Base-by-base conservation (phyloP, 2,797 vertebrate species). In the Chrosomus eos region DNA sequence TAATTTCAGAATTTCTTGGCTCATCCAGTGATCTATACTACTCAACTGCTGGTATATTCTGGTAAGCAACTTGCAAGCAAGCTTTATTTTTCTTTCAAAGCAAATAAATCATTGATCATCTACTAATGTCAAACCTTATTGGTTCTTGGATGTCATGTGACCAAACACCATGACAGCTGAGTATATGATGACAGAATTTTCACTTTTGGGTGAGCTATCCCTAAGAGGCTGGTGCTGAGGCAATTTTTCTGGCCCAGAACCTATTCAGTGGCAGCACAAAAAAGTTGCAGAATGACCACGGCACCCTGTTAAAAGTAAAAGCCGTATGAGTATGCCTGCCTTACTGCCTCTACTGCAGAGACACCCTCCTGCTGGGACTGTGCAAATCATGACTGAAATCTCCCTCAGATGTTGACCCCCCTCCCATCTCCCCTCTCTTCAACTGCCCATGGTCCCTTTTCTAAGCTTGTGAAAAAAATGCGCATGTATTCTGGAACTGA, bases 401-500 rank as follows among this genome's bases (percentile, higher is more conserved):
- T 71, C 28, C 31, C 21, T 55, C 18, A 7, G 28, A 51, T 64
- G 55, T 51, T 9, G 4, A 33, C 28, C 10, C 21, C 36, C 19
- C 62, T 18, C 7, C 40, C 10, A 28, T 28, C 23, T 21, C 26
- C 51, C 38, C 5, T 31, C 11, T 31, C 23, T n/a, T 64, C 38
- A 31, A 28, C 45, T 43, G 21, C 33, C 58, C 23, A 3, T 40
- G 40, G 38, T 85, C 23, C 33, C 64, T 74, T 72, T 76, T 81
- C 60, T 40, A 67, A 73, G 40, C 55, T 55, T 9, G 4, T 19
- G 43, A 80, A 80, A 79, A 75, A 76, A 87, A 87, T 66, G 82
- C 11, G 67, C 80, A 80, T 84, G 82, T 81, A 80, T 78, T 81
- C 58, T 76, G 67, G 43, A 77, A 31, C 43, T 62, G 83, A 87